Evolutionary conservation across 2,113 vertebrate genomes (phyloP), one percentile per base, ranked within the genome.

Genomic region (Ginglymostoma cirratum): DNA sequence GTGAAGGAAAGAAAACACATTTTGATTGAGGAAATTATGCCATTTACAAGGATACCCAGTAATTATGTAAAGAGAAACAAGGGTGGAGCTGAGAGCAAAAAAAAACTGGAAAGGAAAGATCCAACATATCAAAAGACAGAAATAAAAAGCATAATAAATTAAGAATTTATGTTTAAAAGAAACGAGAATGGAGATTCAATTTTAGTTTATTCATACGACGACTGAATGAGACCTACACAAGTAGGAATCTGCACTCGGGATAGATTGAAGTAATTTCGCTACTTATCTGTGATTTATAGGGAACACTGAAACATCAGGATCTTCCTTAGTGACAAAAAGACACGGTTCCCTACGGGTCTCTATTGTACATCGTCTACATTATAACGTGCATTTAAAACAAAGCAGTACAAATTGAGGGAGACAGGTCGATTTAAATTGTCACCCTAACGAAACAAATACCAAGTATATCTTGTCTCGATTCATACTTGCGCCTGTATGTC

Each of bases 341-440:
- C 15, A 8, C 23, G 61, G 17, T 17, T n/a, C 34, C 0, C 5
- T 83, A 52, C 48, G n/a, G 38, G 89, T 93, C 61, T 67, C n/a
- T 34, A 67, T 93, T 66, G 55, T 38, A 66, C n/a, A n/a, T 92
- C 89, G 34, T 67, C 89, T 23, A 65, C 89, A 92, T 61, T 87
- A 67, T 24, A 66, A 61, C 34, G 61, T 93, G 5, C 66, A 93
- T 38, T 55, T 38, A 38, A 52, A 52, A 30, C 15, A 45, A 95
- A 45, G 12, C 72, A 45, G 30, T 52, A 1, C 15, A 52, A 95
- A 95, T 95, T 76, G 94, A 95, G 3, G 69, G 42, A 45, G 69
- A 95, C 94, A 95, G 94, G 12, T 95, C 67, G 94, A 72, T 72
- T 95, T 95, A 95, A 95, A 72, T 76, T 95, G 67, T 72, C 69